Conservation (phyloP, 2,797 vertebrate species). For the Prunella strophiata region DNA sequence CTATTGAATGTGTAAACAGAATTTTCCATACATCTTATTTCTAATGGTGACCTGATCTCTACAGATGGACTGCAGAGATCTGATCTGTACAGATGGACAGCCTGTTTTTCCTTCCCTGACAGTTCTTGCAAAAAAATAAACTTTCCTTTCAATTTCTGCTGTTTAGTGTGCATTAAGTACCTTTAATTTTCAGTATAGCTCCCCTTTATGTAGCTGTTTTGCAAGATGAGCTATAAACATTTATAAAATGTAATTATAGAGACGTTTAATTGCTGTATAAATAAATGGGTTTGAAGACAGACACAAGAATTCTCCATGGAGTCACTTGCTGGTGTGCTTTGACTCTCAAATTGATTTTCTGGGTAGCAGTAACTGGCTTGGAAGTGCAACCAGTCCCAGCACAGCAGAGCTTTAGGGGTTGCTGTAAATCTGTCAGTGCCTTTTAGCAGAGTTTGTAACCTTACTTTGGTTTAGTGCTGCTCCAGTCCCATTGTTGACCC, state of each 20-base stretch:
- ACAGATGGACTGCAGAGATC: neutral
- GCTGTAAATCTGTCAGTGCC: conserved; percentile 41
- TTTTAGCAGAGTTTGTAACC: conserved; percentile 55
- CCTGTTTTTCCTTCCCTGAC: neutral
- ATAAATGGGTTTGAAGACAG: conserved; percentile 3
- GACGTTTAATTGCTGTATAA: neutral
- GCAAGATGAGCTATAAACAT: conserved; percentile 4
- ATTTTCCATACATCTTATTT: neutral
- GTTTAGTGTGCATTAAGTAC: neutral
- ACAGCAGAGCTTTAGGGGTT: conserved; percentile 12
- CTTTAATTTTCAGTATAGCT: neutral
- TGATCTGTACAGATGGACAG: neutral
- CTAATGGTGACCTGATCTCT: neutral
- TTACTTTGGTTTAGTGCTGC: conserved; percentile 9
- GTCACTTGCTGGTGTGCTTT: neutral
- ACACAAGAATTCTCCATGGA: neutral
- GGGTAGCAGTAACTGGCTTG: neutral
- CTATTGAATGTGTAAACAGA: neutral
- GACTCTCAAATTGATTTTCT: conserved; percentile 20
- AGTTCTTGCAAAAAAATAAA: neutral
- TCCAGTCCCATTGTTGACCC: neutral
- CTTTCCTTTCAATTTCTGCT: neutral
- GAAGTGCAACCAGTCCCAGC: conserved; percentile 21
- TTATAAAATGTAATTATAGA: conserved; percentile 7
- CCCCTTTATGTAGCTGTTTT: conserved; percentile 4